Percentiles rank a stretch among this genome's conserved stretches.
Conservation (phyloP, 2,888 invertebrate species). For the Phortica magna region DNA sequence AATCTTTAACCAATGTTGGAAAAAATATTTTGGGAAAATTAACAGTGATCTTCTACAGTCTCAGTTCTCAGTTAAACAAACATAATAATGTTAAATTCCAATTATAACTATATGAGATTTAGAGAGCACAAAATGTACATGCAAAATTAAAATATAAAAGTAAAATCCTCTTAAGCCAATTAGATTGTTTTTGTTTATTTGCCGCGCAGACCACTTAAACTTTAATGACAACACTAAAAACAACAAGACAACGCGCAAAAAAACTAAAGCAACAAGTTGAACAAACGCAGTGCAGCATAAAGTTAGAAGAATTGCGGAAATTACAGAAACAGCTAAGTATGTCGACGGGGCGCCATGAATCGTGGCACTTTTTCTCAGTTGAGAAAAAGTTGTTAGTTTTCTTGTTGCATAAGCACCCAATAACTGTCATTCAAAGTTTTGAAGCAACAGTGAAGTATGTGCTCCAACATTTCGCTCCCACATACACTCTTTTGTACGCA, state of each 20-base stretch:
- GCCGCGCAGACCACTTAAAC: conserved; percentile 37
- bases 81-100: no score
- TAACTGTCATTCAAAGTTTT: conserved; percentile 25
- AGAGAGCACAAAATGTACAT: neutral
- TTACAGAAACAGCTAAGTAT: conserved; percentile 63
- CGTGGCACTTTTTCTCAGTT: neutral
- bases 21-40: no score
- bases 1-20: no score
- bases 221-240: conserved; percentile 36
- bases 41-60: no score
- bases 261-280: conserved; percentile 6
- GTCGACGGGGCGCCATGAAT: conserved; percentile 33
- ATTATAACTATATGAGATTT: neutral
- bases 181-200: conserved; percentile 43
- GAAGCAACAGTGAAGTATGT: conserved; percentile 12
- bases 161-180: conserved; percentile 59
- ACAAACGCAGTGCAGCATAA: conserved; percentile 58
- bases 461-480: neutral
- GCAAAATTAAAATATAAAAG: neutral
- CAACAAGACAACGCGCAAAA: conserved; percentile 29
- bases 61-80: no score
- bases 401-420: conserved; percentile 10
- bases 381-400: neutral
- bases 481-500: neutral
- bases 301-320: conserved; percentile 64